phyloP scores from a whole-genome alignment of 2,797 vertebrate genomes.

The Vireo griseus region DNA sequence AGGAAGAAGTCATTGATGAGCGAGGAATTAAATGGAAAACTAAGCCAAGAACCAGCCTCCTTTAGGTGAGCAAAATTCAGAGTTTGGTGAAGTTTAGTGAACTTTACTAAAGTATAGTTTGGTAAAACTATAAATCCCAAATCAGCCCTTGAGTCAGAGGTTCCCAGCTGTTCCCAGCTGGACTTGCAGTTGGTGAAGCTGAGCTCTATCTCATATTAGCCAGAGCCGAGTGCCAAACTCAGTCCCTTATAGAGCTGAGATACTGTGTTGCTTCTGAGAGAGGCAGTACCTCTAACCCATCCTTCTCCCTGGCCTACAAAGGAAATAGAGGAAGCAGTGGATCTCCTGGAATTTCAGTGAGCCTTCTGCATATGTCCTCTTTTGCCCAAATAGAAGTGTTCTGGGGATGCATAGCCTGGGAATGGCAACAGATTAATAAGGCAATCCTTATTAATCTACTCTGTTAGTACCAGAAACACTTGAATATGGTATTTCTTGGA shows the following conservation, averaged over 20 bases:
- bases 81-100: neutral
- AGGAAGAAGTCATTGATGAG: neutral
- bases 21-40: neutral
- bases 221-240: neutral
- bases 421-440: neutral
- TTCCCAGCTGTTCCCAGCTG: neutral
- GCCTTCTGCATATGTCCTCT: neutral
- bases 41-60: neutral
- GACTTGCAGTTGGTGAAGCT: neutral
- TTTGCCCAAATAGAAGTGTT: neutral
- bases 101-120: too few relatives aligned
- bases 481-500: neutral
- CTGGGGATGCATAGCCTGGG: neutral
- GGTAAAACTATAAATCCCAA: neutral
- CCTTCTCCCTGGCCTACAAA: neutral
- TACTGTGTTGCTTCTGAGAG: neutral
- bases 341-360: neutral
- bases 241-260: neutral
- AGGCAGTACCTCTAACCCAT: neutral
- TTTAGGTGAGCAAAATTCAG: neutral
- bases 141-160: neutral
- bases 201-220: neutral
- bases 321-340: neutral
- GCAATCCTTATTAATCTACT: neutral
- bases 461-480: neutral